Evolutionary conservation across 1,140 invertebrate species (phyloP).

Genomic region (Gryllus bimaculatus): DNA sequence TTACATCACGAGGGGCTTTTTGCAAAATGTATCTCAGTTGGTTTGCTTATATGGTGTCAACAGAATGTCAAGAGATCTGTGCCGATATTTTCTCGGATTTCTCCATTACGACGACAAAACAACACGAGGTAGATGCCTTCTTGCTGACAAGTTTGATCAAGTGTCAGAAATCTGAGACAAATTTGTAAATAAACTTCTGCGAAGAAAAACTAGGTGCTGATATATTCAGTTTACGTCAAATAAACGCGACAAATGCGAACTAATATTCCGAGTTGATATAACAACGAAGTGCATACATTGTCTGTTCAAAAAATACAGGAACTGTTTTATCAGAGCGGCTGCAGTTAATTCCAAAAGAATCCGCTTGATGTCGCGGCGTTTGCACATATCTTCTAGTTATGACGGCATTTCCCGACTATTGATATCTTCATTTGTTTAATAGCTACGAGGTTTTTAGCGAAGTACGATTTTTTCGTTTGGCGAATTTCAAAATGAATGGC

Average conservation of each 20-base stretch:
- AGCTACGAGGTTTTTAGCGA: too few relatives aligned
- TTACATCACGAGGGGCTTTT: neutral
- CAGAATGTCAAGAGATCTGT: neutral
- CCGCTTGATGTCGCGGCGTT: too few relatives aligned
- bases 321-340: too few relatives aligned
- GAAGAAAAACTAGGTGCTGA: conserved; percentile 23
- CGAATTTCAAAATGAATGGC: too few relatives aligned
- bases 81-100: conserved; percentile 8
- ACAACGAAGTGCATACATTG: conserved; percentile 31
- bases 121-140: neutral
- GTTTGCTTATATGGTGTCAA: neutral
- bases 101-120: conserved; percentile 13
- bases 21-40: neutral
- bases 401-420: too few relatives aligned
- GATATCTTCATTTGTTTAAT: too few relatives aligned
- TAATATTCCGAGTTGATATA: conserved; percentile 32
- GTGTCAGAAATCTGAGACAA: neutral
- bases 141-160: conserved; percentile 10
- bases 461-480: too few relatives aligned
- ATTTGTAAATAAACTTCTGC: conserved; percentile 8
- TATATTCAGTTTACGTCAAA: conserved; percentile 33
- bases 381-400: too few relatives aligned
- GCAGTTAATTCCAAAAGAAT: too few relatives aligned
- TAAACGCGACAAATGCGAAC: conserved; percentile 35
- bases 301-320: too few relatives aligned